Percentiles rank a stretch among this genome's conserved stretches.
These are phyloP conservation scores for Apamea epomidion DNA, from an alignment of 2,888 invertebrate genomes.

Conservation along the genomic window DNA sequence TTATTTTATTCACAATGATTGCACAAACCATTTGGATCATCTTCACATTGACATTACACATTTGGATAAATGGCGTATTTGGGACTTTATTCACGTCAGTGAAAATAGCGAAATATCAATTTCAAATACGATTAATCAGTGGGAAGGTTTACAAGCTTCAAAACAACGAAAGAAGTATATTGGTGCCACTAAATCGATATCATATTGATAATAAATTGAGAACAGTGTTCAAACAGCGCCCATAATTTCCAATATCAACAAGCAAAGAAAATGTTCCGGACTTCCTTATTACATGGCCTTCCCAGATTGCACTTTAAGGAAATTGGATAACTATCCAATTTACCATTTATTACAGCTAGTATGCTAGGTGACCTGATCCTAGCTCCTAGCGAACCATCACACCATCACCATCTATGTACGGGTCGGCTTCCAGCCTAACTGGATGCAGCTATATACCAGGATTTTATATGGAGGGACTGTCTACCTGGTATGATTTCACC, in stretches of 20 bases:
- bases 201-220: not conserved
- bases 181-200: not conserved
- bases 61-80: not conserved
- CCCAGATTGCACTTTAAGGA: slow-evolving; percentile 22
- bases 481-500: not conserved
- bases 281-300: slow-evolving; percentile 16
- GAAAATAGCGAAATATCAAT: not conserved
- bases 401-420: not conserved
- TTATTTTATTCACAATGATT: not conserved
- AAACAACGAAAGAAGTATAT: not conserved
- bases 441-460: not conserved
- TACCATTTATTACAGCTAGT: not conserved
- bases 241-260: not conserved
- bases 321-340: not conserved
- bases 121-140: not conserved
- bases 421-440: not conserved
- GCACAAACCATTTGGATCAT: not conserved
- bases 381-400: not conserved
- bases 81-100: not conserved
- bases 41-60: not conserved
- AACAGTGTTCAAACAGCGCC: not conserved
- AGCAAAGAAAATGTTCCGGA: not conserved
- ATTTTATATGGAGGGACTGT: no score
- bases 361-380: not conserved
- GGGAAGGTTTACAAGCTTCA: not conserved